Evolutionary conservation across 2,888 invertebrate species (phyloP), one percentile per base, ranked within the genome.

Genomic region (Diarsia brunnea): DNA sequence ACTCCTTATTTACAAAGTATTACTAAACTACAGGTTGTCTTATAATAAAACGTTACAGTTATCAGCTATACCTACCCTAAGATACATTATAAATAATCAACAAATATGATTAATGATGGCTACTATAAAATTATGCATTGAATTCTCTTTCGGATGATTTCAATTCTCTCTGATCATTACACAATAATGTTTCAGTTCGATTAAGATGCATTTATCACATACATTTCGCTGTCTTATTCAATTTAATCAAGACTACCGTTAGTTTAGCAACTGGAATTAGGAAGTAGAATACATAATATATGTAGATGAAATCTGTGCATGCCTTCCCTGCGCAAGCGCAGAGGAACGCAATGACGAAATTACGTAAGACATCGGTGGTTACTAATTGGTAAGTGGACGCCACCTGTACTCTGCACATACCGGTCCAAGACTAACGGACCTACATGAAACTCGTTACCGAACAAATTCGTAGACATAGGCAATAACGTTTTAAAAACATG

Each of bases 351-450:
- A 91, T 91, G 92, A 93, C 90, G 90, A 93, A 94, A 94, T 94
- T 93, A 92, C 90, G 89, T 90, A 91, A 92, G 89, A 90, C 90
- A 91, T 92, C 91, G 89, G 91, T 91, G 88, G 90, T 91, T 89
- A 93, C 93, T 95, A 96, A 95, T 95, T 95, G 94, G 91, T 91
- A 87, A 91, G 89, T 90, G 89, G 89, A 89, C 90, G 90, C 91
- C 87, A 87, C 87, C 82, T 89, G 85, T 84, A 85, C 89, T 85
- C 89, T 89, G 89, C 91, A 86, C 89, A 92, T 92, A 94, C 93
- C 92, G 94, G 93, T 93, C 89, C 84, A 86, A 82, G 88, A 89
- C 83, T 94, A 95, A 96, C 95, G 95, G 95, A 82, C 89, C 89
- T 88, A 88, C 90, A 84, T 85, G 89, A 91, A 93, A 94, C 94